phyloP scores from a whole-genome alignment of 2,113 vertebrate genomes.

The Uria aalge region DNA sequence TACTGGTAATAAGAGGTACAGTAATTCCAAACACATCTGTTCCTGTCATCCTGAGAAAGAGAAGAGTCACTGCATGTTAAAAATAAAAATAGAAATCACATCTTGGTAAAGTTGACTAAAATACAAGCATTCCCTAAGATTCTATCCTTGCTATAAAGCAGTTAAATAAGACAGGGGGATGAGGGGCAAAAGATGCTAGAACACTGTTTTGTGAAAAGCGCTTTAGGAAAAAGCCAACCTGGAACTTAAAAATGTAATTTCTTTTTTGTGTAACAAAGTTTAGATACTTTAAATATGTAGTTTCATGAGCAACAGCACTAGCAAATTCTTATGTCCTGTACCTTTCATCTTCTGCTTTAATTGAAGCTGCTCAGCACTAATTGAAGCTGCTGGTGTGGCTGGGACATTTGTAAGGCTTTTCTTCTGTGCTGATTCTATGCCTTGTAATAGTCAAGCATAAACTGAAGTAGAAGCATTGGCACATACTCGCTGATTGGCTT shows the following conservation, averaged over 20 bases:
- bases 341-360: not conserved
- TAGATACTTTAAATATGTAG: not conserved
- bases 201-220: not conserved
- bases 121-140: not conserved
- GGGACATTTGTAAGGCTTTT: not conserved
- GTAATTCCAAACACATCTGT: constrained; percentile 92
- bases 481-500: not conserved
- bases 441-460: accelerated
- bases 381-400: not conserved
- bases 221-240: not conserved
- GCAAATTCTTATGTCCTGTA: not conserved
- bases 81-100: not conserved
- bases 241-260: not conserved
- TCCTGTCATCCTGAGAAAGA: constrained; percentile 79
- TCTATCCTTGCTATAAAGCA: not conserved
- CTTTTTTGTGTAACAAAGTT: not conserved
- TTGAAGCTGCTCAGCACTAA: not conserved
- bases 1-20: constrained; percentile 89
- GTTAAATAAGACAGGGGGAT: not conserved
- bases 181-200: not conserved
- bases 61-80: not conserved
- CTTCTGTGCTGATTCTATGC: accelerated
- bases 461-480: not conserved
- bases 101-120: not conserved
- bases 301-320: not conserved